Conservation (phyloP, 2,113 vertebrate species). For the Etheostoma spectabile region DNA sequence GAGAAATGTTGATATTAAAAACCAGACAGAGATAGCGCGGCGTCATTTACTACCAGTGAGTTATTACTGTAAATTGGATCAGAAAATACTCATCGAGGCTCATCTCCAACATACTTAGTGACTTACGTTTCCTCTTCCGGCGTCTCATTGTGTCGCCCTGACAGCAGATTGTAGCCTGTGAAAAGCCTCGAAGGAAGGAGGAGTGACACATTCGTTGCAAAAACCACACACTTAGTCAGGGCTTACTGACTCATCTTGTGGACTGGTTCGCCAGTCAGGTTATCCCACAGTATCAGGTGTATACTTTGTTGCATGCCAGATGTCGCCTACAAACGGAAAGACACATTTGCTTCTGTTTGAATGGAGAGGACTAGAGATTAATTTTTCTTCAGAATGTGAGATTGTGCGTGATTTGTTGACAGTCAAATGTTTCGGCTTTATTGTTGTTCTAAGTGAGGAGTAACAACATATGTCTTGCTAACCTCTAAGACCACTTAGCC, state of each 20-base stretch:
- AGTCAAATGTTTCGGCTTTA: not conserved
- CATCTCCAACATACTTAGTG: conserved; percentile 46
- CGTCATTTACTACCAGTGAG: conserved; percentile 58
- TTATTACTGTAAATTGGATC: conserved; percentile 76
- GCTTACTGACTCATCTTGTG: conserved; percentile 63
- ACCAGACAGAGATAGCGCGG: conserved; percentile 51
- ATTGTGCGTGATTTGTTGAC: conserved; percentile 32
- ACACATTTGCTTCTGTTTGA: conserved; percentile 43
- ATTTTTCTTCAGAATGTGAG: conserved; percentile 15
- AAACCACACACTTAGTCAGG: conserved; percentile 62
- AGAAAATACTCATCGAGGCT: conserved; percentile 52
- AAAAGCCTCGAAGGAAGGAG: conserved; percentile 37
- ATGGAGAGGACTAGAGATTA: conserved; percentile 25
- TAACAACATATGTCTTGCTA: not conserved
- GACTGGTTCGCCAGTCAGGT: conserved; percentile 46
- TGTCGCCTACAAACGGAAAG: conserved; percentile 47
- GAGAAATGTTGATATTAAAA: conserved; percentile 78
- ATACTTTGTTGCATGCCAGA: conserved; percentile 39
- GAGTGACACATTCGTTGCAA: conserved; percentile 29
- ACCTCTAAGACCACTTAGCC: not conserved
- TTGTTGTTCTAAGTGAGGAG: conserved; percentile 6
- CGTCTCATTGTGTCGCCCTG: conserved; percentile 37
- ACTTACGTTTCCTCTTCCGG: conserved; percentile 65
- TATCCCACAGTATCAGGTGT: conserved; percentile 60
- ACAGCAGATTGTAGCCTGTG: conserved; percentile 36